Evolutionary conservation across 1,140 invertebrate genomes (phyloP), one percentile per base, ranked within the genome.

Genomic region (Condylostylus longicornis): DNA sequence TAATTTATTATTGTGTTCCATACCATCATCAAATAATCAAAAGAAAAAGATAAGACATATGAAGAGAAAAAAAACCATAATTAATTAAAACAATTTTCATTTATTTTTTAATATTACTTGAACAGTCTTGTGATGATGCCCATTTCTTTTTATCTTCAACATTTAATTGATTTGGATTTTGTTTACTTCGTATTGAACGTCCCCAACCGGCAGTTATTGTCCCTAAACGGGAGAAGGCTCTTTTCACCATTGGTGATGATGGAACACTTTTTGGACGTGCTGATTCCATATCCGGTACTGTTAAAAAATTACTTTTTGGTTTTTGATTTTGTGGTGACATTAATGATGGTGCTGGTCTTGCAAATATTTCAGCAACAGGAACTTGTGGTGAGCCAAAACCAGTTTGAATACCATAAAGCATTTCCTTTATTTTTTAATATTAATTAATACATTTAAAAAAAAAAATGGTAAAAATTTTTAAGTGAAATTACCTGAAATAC

Each of bases 361-460:
- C 79, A 31, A 89, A 64, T 32, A 90, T 63, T 58, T 91, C 84
- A 0, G 84, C 85, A 3, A 89, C 84, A 1, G 85, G 86, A 38
- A 88, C 84, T 68, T 88, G 85, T 2, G 83, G 86, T 35, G 84
- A 88, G n/a, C 87, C 85, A 54, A 90, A 90, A 25, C 85, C 85
- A 0, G 86, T 84, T 51, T 87, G 84, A 47, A 93, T 91, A 40
- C 88, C 88, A 56, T 93, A 93, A 14, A 94, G 62, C 86, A 94
- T 91, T 66, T 94, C 87, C 69, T 93, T 25, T 25, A n/a, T 25
- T 25, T n/a, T 25, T 25, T 32, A 32, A 32, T 32, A 32, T 32
- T 8, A 9, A 17, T 32, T 9, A n/a, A n/a, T 9, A 32, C 7
- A 32, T 9, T 9, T 14, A 32, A 32, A 32, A 32, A 32, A 32